Conservation (phyloP, 2,888 invertebrate genomes). For the Aradus depressus region DNA sequence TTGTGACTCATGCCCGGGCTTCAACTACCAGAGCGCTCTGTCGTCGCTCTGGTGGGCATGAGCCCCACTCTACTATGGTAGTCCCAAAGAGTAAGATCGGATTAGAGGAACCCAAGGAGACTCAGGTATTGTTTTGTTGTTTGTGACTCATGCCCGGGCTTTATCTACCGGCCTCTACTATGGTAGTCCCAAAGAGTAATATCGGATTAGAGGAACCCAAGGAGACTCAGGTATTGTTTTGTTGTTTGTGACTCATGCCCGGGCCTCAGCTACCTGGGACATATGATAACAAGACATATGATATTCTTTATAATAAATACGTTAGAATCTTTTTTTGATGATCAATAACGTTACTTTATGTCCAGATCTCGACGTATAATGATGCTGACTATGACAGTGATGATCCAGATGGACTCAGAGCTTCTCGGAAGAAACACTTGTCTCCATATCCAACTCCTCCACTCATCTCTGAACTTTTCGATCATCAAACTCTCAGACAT, state of each 20-base stretch:
- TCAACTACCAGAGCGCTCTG: too few relatives aligned
- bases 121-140: too few relatives aligned
- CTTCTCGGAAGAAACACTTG: slow-evolving; percentile 5
- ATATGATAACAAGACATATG: too few relatives aligned
- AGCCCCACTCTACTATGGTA: too few relatives aligned
- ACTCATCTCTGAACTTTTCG: slow-evolving; percentile 21
- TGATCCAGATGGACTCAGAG: slow-evolving; percentile 12
- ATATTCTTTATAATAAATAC: not conserved
- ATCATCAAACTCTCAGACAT: slow-evolving; percentile 22
- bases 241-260: too few relatives aligned
- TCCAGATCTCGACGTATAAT: slow-evolving; percentile 22
- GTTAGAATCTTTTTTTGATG: not conserved
- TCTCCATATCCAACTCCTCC: slow-evolving; percentile 15
- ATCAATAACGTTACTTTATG: not conserved
- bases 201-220: not conserved
- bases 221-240: not conserved
- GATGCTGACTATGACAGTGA: slow-evolving; percentile 21
- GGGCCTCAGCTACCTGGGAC: too few relatives aligned
- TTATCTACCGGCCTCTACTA: too few relatives aligned
- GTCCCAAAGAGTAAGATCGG: too few relatives aligned
- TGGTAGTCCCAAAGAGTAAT: too few relatives aligned
- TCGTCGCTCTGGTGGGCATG: too few relatives aligned
- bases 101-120: slow-evolving; percentile 49
- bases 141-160: too few relatives aligned
- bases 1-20: too few relatives aligned